phyloP scores from a whole-genome alignment of 2,888 invertebrate species.

The Adineta ricciae region DNA sequence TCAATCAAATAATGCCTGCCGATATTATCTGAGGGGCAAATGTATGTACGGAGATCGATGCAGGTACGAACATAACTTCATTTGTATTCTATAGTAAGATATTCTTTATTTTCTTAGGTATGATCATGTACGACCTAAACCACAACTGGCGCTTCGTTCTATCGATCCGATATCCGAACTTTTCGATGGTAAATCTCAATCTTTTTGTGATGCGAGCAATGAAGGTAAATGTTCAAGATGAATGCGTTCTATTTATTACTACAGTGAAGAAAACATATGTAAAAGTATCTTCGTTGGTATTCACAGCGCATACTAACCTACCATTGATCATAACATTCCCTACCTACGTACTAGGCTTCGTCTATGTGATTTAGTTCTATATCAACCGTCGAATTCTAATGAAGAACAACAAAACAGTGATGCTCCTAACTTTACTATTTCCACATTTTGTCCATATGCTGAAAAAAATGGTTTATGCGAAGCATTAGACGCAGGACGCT shows the following conservation, averaged over 20 bases:
- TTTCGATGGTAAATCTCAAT: neutral
- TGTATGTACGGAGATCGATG: slow-evolving; percentile 47
- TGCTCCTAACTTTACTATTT: neutral
- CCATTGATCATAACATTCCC: too few species aligned
- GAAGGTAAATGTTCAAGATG: too few species aligned
- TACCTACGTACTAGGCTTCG: too few species aligned
- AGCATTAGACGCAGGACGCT: slow-evolving; percentile 40
- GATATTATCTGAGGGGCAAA: slow-evolving; percentile 47
- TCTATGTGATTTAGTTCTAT: too few species aligned
- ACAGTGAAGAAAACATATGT: neutral
- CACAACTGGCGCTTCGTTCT: neutral
- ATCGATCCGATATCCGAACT: neutral
- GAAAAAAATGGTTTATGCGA: slow-evolving; percentile 46
- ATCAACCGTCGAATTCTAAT: neutral
- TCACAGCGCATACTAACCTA: too few species aligned
- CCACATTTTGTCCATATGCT: slow-evolving; percentile 40
- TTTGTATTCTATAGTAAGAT: neutral
- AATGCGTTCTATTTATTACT: too few species aligned
- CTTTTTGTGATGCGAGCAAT: neutral
- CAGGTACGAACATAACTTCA: slow-evolving; percentile 37
- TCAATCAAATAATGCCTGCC: slow-evolving; percentile 44
- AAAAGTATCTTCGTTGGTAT: too few species aligned
- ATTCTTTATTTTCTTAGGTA: slow-evolving; percentile 38
- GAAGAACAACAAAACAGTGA: neutral
- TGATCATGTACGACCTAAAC: slow-evolving; percentile 41